Conservation (phyloP, 2,888 invertebrate genomes). For the Magallana nippona region DNA sequence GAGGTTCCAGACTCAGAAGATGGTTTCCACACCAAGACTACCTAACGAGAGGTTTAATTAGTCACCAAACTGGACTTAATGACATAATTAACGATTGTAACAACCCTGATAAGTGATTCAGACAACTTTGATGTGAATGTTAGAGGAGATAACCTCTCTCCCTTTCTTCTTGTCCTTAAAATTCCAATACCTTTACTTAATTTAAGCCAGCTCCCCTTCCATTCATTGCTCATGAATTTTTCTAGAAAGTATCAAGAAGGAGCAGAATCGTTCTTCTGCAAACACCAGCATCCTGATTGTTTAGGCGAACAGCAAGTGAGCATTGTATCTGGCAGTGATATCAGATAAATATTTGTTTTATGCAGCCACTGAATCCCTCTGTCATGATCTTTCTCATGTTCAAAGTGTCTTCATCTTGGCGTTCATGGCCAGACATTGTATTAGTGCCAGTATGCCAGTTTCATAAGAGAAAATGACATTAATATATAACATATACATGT, state of each 20-base stretch:
- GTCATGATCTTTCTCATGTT: background rate
- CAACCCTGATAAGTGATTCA: background rate
- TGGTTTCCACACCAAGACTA: background rate
- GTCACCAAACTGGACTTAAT: conserved; percentile 11
- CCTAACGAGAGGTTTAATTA: background rate
- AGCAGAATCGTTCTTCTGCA: background rate
- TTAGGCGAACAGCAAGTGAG: background rate
- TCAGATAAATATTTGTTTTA: conserved; percentile 30
- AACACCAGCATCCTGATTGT: conserved; percentile 8
- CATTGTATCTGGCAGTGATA: conserved; percentile 20
- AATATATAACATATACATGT: too few species aligned
- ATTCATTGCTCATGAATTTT: background rate
- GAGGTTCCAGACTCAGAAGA: background rate
- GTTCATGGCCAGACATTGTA: background rate
- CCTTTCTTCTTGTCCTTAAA: conserved; percentile 13
- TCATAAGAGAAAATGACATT: background rate
- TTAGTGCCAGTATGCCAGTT: conserved; percentile 3
- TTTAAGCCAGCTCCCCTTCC: too few species aligned
- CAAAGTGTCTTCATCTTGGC: background rate
- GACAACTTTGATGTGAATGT: background rate
- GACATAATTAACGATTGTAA: background rate
- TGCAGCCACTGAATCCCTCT: background rate
- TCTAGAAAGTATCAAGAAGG: background rate
- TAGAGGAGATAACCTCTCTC: background rate
- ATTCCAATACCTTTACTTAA: background rate